Conservation (phyloP, 2,113 vertebrate genomes). For the Cyrtonyx montezumae region DNA sequence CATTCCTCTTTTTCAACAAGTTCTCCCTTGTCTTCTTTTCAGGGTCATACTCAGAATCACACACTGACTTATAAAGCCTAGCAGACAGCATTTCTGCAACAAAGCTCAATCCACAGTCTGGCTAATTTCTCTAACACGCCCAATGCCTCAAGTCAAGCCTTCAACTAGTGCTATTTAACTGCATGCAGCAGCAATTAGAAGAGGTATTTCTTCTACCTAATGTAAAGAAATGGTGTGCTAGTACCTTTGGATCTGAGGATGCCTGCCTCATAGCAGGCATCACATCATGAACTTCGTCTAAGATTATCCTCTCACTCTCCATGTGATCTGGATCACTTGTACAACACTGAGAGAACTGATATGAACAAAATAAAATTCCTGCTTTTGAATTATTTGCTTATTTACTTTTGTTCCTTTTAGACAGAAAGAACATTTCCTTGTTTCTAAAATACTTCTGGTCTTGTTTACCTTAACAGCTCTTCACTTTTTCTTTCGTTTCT, state of each 20-base stretch:
- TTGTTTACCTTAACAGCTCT: neutral
- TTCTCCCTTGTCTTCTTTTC: neutral
- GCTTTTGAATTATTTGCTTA: neutral
- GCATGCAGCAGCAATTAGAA: neutral
- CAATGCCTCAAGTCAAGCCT: neutral
- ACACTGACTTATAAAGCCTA: neutral
- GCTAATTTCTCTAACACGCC: neutral
- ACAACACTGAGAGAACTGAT: neutral
- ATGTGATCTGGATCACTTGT: neutral
- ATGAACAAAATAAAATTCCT: neutral
- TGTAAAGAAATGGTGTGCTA: neutral
- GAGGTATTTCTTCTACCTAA: neutral
- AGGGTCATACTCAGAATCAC: neutral
- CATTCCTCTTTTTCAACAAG: neutral
- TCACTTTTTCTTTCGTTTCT: neutral
- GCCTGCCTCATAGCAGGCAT: neutral
- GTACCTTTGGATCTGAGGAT: neutral
- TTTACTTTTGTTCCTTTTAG: neutral
- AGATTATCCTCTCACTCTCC: neutral
- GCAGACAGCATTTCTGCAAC: neutral
- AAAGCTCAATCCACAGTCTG: neutral
- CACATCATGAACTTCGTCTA: neutral
- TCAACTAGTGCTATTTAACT: neutral
- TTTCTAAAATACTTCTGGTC: neutral
- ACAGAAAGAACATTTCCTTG: neutral